Base-by-base conservation (phyloP, 2,888 invertebrate genomes). In the Dolichomitus sp. region DNA sequence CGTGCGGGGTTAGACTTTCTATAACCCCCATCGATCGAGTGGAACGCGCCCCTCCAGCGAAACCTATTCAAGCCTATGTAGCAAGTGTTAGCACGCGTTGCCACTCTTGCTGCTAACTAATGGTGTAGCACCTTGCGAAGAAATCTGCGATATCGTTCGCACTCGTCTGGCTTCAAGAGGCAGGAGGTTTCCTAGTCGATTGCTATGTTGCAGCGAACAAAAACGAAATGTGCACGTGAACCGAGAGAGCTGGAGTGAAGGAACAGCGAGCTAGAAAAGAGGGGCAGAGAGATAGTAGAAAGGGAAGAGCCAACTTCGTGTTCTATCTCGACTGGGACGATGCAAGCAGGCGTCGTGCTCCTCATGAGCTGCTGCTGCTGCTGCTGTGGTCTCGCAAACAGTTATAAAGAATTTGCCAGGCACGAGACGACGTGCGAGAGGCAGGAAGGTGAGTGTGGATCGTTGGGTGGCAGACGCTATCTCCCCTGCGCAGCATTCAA, bases 371-470 rank as follows among this genome's bases (percentile, higher is more conserved):
- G 85, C 14, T 45, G 65, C 42, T 45, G 74, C 65, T 42, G 74
- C 57, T 33, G 37, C 50, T 45, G 73, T 59, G 68, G 68, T 73
- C 77, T 69, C 82, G 91, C 92, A 92, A 92, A 92, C 91, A 92
- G 92, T 91, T 91, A 90, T 92, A 91, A 92, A 92, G 92, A 92
- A 92, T 90, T 90, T 86, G 88, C 81, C 73, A 77, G 84, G 84
- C 84, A 81, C 81, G 77, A 77, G 85, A 72, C 87, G 48, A 54
- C 52, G 54, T 57, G 59, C 73, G 42, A 17, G 85, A 42, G 73
- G 77, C 63, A 48, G 73, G 63, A 66, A 57, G 19, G 79, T 84
- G 77, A 81, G 76, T 80, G 42, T 19, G 42, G 63, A 40, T 75
- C 65, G 81, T 85, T 61, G 63, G 19, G 54, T 33, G 69, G 69